These are phyloP conservation scores for Anomalospiza imberbis DNA, from an alignment of 2,797 vertebrate genomes.

Conservation along the genomic window DNA sequence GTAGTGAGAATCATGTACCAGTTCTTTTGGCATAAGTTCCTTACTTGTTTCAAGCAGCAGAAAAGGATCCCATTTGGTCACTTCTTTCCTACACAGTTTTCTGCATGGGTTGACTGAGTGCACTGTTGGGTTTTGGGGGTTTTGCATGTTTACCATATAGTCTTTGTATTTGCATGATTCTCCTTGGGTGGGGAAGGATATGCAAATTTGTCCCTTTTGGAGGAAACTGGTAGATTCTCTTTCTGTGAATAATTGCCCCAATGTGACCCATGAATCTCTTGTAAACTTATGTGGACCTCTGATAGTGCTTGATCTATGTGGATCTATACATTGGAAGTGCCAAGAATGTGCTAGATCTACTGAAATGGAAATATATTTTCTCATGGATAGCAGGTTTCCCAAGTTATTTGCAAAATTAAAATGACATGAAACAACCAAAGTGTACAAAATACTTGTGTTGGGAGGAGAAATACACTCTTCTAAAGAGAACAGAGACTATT, in stretches of 20 bases:
- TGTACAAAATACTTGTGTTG: not conserved
- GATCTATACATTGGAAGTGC: not conserved
- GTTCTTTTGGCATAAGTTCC: not conserved
- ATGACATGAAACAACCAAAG: fast-evolving
- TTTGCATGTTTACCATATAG: not conserved
- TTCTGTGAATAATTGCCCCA: not conserved
- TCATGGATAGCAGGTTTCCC: not conserved
- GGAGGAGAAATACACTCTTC: not conserved
- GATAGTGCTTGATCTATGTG: not conserved
- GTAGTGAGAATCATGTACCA: not conserved
- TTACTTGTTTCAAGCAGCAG: not conserved
- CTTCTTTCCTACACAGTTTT: not conserved
- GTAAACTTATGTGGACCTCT: not conserved
- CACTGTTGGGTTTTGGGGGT: not conserved
- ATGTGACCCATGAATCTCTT: not conserved
- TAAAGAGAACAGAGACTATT: not conserved
- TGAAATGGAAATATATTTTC: not conserved
- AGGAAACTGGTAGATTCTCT: not conserved
- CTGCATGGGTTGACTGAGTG: not conserved
- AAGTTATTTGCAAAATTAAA: not conserved
- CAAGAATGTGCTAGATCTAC: not conserved
- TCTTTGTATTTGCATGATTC: not conserved
- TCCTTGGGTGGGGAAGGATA: not conserved
- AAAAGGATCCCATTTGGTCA: not conserved
- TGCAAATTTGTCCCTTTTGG: not conserved